phyloP scores from a whole-genome alignment of 2,888 invertebrate species.

The Trypoxylon attenuatum region DNA sequence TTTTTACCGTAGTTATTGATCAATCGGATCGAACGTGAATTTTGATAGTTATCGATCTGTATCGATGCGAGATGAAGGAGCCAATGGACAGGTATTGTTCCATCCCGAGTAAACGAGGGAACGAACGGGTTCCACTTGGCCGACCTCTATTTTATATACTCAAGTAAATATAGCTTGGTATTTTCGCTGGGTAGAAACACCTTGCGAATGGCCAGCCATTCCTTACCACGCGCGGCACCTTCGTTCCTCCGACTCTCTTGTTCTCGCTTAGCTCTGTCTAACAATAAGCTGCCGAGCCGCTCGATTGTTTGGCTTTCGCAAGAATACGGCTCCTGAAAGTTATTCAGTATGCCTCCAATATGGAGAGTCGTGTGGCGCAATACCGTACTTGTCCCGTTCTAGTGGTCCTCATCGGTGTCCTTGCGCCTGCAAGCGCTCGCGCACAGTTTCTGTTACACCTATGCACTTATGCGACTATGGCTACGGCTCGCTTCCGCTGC shows the following conservation, averaged over 20 bases:
- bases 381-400: constrained; percentile 58
- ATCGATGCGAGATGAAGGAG: background rate
- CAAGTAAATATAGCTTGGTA: constrained; percentile 3
- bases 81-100: background rate
- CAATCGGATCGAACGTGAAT: constrained; percentile 36
- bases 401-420: constrained; percentile 54
- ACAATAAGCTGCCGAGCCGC: constrained; percentile 30
- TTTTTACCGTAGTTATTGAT: constrained; percentile 16
- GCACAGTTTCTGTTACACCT: background rate
- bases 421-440: constrained; percentile 5
- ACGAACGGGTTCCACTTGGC: constrained; percentile 24
- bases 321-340: constrained; percentile 60
- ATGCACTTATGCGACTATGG: background rate
- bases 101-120: background rate
- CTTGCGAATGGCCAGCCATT: no score
- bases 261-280: no score
- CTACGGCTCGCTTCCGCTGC: background rate
- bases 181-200: constrained; percentile 3
- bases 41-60: constrained; percentile 47
- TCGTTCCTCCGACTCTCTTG: background rate
- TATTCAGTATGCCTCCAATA: constrained; percentile 61
- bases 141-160: background rate
- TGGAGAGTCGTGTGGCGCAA: constrained; percentile 58
- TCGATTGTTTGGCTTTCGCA: constrained; percentile 70
- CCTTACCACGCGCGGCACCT: constrained; percentile 3